Evolutionary conservation across 2,888 invertebrate genomes (phyloP).

Genomic region (Adela reaumurella): DNA sequence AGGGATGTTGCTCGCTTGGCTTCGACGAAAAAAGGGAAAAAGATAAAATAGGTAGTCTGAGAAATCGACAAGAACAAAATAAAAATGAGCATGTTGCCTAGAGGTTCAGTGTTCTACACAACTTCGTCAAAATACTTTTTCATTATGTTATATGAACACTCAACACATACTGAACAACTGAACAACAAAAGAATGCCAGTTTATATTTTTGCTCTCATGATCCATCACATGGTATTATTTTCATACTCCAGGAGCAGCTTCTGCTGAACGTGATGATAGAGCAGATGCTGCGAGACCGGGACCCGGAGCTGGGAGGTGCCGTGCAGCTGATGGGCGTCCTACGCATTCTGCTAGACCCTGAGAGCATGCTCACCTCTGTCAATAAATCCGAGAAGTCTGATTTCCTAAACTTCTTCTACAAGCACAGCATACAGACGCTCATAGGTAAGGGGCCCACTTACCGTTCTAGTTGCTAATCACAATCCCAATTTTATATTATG

Average conservation of each 20-base stretch:
- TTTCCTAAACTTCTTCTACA: conserved; percentile 98
- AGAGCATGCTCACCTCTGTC: conserved; percentile 92
- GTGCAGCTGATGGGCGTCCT: conserved; percentile 95
- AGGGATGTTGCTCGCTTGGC: too few species aligned
- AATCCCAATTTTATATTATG: neutral
- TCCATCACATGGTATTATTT: too few species aligned
- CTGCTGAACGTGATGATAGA: conserved; percentile 95
- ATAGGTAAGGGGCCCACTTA: conserved; percentile 77
- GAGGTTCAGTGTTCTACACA: too few species aligned
- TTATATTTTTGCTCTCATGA: too few species aligned
- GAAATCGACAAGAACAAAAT: too few species aligned
- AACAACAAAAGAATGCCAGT: too few species aligned
- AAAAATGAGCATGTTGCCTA: too few species aligned
- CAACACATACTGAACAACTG: too few species aligned
- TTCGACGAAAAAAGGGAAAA: too few species aligned
- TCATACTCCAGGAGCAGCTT: conserved; percentile 91
- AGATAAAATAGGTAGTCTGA: too few species aligned
- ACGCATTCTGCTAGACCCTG: conserved; percentile 90
- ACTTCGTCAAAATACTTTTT: too few species aligned
- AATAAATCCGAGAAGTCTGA: conserved; percentile 97
- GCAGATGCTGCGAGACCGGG: conserved; percentile 95
- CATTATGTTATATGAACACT: too few species aligned
- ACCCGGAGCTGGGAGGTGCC: conserved; percentile 96
- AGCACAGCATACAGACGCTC: conserved; percentile 93
- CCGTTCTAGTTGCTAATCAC: neutral